These are phyloP conservation scores for Endomychus coccineus DNA, from an alignment of 2,888 invertebrate genomes.

Conservation along the genomic window DNA sequence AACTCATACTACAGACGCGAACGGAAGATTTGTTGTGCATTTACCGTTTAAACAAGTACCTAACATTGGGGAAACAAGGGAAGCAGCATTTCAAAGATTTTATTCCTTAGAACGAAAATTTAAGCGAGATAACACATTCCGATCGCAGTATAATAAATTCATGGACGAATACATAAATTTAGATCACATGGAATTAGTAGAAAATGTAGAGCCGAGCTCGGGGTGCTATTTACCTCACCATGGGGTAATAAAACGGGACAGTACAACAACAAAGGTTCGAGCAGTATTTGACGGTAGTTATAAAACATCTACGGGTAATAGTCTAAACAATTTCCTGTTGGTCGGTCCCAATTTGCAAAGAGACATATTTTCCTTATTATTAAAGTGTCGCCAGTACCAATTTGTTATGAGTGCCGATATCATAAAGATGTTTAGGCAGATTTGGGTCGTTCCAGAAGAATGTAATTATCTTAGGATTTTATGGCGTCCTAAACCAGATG, in stretches of 20 bases:
- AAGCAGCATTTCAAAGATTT: conserved; percentile 6
- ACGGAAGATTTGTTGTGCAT: conserved; percentile 3
- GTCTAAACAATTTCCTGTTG: no score
- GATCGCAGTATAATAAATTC: conserved; percentile 2
- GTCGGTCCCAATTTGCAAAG: no score
- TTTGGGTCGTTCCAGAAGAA: conserved; percentile 3
- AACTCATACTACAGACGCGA: neutral
- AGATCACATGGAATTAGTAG: conserved; percentile 2
- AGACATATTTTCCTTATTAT: no score
- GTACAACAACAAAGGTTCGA: no score
- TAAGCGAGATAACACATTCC: neutral
- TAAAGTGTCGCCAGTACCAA: no score
- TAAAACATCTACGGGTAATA: no score
- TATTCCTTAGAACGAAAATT: conserved; percentile 4
- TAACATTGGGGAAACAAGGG: neutral
- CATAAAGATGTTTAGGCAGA: conserved; percentile 13
- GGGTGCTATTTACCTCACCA: no score
- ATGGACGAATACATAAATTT: conserved; percentile 4
- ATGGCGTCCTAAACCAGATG: no score
- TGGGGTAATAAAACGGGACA: no score
- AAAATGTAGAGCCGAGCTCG: no score
- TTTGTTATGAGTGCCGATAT: conserved; percentile 11
- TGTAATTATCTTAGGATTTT: conserved; percentile 8
- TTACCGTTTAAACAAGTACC: conserved; percentile 4
- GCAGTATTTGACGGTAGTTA: no score